Percentiles rank a stretch among this genome's conserved stretches.
phyloP scores from a whole-genome alignment of 1,140 invertebrate species.

The Aphelenchoides besseyi region DNA sequence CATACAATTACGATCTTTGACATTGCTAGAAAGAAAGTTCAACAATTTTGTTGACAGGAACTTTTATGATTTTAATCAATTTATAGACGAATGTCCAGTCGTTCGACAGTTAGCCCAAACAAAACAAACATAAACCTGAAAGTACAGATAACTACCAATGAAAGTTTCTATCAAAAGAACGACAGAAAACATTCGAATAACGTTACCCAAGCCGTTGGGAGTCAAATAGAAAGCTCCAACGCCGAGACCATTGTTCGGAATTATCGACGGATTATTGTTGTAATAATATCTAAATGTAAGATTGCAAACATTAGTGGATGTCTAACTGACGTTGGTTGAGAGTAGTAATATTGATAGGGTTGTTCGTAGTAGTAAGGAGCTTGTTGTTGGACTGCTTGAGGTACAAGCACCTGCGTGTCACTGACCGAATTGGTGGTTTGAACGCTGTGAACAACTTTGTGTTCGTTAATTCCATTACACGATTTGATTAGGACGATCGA shows the following conservation, averaged over 20 bases:
- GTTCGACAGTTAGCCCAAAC: no score
- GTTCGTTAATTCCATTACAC: no score
- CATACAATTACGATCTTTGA: no score
- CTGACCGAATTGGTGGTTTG: background rate
- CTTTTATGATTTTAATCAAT: no score
- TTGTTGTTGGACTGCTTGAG: background rate
- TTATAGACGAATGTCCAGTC: no score
- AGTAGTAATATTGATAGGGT: constrained; percentile 12
- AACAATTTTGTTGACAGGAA: no score
- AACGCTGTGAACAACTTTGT: background rate
- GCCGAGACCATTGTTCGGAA: background rate
- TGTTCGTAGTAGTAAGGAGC: background rate
- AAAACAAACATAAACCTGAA: constrained; percentile 26
- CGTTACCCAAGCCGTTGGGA: constrained; percentile 22
- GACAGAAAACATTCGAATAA: no score
- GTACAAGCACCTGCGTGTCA: background rate
- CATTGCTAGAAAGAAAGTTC: no score
- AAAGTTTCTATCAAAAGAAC: no score
- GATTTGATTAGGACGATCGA: no score
- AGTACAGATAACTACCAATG: no score
- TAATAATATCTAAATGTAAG: background rate
- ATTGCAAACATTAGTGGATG: background rate
- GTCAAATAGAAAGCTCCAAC: constrained; percentile 25
- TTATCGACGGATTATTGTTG: background rate
- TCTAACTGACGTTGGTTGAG: background rate